Evolutionary conservation across 1,140 invertebrate genomes (phyloP).

Genomic region (Apis laboriosa): DNA sequence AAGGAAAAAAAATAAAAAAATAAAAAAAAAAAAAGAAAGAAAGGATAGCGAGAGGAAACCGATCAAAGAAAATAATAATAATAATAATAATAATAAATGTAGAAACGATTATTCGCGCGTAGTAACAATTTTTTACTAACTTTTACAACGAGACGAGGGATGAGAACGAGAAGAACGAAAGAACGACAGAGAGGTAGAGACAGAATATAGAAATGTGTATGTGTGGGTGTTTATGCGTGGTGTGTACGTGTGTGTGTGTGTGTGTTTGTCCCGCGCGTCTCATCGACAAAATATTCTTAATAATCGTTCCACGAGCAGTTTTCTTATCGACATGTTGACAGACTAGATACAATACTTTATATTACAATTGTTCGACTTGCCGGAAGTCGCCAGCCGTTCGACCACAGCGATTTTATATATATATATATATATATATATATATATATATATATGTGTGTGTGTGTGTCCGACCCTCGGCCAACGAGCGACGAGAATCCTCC

Average conservation of each 20-base stretch:
- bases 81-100: too few species aligned
- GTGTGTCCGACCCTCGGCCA: too few species aligned
- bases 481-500: not conserved
- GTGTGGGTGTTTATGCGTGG: too few species aligned
- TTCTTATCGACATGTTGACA: conserved; percentile 35
- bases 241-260: too few species aligned
- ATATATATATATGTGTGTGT: too few species aligned
- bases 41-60: too few species aligned
- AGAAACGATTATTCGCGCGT: too few species aligned
- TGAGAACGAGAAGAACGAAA: not conserved
- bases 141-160: too few species aligned
- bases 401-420: not conserved
- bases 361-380: conserved; percentile 47
- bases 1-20: not conserved
- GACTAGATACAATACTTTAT: conserved; percentile 52
- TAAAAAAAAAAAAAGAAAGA: too few species aligned
- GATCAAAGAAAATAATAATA: too few species aligned
- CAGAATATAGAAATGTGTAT: not conserved
- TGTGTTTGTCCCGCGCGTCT: not conserved
- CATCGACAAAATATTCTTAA: conserved; percentile 26
- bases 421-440: too few species aligned
- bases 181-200: not conserved
- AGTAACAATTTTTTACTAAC: too few species aligned
- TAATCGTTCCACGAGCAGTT: conserved; percentile 47
- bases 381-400: conserved; percentile 41